Evolutionary conservation across 2,113 vertebrate species (phyloP), one percentile per base, ranked within the genome.

Genomic region (Nanorana parkeri): DNA sequence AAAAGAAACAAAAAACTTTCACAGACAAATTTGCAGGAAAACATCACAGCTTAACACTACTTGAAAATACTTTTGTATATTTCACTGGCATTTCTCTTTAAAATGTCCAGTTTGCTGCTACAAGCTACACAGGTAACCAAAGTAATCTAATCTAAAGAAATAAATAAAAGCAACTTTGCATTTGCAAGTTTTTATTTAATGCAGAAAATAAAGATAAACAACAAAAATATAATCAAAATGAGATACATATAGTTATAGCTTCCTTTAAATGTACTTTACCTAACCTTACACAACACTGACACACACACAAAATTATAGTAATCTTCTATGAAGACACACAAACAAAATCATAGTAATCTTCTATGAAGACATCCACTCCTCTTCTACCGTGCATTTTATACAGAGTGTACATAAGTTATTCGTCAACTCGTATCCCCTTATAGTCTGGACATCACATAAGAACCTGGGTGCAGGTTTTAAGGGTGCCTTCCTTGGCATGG

Each of bases 401-500:
- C 58, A 81, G 65, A 55, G 16, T 60, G 32, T 23, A 67, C 23
- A 60, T 21, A 58, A 67, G 51, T 41, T 20, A 55, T 15, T 15
- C n/a, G 47, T 81, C 21, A n/a, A 52, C 58, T n/a, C 1, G 24
- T 11, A 17, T 26, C 64, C 19, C 15, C 17, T 63, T 5, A 68
- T n/a, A 26, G 1, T 20, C 5, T 13, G 17, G 28, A 16, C 20
- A 4, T 85, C 24, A 83, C 51, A 65, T 61, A 4, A 67, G 32
- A 29, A 76, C 17, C 21, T 67, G 6, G 5, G 84, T 6, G 0
- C 77, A 47, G 64, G 86, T 92, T 89, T 86, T 92, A 84, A 23
- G 91, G 8, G 69, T 85, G 11, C 29, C 56, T 56, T 96, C 95
- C 0, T 90, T 85, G 0, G 80, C 92, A 86, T 96, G 95, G 87